These are phyloP conservation scores for Drosophila nigricruria DNA, from an alignment of 2,888 invertebrate species.

Conservation along the genomic window DNA sequence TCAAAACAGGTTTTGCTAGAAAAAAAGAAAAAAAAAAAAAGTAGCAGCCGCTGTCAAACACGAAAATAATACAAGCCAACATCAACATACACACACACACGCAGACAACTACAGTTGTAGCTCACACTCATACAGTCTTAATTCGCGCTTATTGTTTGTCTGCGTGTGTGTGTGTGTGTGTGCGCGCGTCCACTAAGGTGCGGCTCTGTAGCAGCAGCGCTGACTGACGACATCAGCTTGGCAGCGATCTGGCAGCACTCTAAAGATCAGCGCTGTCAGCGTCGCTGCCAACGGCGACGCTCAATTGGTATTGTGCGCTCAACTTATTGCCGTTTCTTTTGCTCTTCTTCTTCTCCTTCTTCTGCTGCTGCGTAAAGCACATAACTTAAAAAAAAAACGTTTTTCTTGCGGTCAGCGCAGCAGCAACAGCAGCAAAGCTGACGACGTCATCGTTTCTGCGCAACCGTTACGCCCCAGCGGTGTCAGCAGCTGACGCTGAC, in stretches of 20 bases:
- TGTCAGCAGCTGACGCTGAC: slow-evolving; percentile 40
- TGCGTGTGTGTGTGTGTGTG: slow-evolving; percentile 9
- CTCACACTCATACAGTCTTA: slow-evolving; percentile 36
- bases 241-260: slow-evolving; percentile 22
- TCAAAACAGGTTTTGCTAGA: slow-evolving; percentile 69
- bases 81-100: slow-evolving; percentile 19
- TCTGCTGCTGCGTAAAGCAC: not conserved
- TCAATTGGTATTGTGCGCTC: slow-evolving; percentile 33
- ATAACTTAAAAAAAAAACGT: too few relatives aligned
- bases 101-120: slow-evolving; percentile 43
- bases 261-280: slow-evolving; percentile 57
- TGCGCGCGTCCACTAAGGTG: slow-evolving; percentile 59
- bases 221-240: slow-evolving; percentile 55
- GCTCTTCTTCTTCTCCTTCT: not conserved
- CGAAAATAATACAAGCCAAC: slow-evolving; percentile 48
- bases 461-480: slow-evolving; percentile 65
- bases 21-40: slow-evolving; percentile 26
- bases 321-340: slow-evolving; percentile 21
- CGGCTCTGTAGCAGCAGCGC: slow-evolving; percentile 59
- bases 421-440: too few relatives aligned
- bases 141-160: slow-evolving; percentile 52
- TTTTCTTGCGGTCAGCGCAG: too few relatives aligned
- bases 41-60: slow-evolving; percentile 54
- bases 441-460: slow-evolving; percentile 64
- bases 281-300: slow-evolving; percentile 31